Conservation (phyloP, 2,888 invertebrate genomes). For the Chalcosyrphus nemorum region DNA sequence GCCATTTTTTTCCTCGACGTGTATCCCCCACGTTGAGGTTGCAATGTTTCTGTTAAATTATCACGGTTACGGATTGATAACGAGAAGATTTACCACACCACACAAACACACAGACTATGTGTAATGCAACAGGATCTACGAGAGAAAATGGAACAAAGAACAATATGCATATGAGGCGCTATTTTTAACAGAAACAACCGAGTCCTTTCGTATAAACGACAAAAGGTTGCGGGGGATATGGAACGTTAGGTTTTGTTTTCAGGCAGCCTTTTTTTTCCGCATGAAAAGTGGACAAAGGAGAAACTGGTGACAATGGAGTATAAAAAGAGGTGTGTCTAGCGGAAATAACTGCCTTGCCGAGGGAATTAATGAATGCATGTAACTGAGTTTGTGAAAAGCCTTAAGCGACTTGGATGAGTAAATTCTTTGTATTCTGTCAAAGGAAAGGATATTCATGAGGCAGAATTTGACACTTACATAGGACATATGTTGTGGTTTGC, state of each 20-base stretch:
- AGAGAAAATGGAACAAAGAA: not conserved
- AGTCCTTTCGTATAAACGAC: not conserved
- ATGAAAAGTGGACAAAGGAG: not conserved
- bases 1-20: not conserved
- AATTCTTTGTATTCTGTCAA: too few species aligned
- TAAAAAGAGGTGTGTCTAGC: too few species aligned
- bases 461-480: too few species aligned
- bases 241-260: not conserved
- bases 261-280: not conserved
- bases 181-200: constrained; percentile 17
- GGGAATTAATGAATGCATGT: too few species aligned
- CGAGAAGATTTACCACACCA: constrained; percentile 1
- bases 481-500: too few species aligned
- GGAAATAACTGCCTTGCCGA: too few species aligned
- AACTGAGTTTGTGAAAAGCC: too few species aligned
- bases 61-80: not conserved
- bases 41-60: not conserved
- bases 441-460: too few species aligned
- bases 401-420: too few species aligned
- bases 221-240: not conserved
- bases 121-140: not conserved
- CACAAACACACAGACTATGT: not conserved
- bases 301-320: too few species aligned
- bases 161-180: not conserved
- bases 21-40: not conserved